phyloP scores from a whole-genome alignment of 1,140 invertebrate species.

The Fopius arisanus region DNA sequence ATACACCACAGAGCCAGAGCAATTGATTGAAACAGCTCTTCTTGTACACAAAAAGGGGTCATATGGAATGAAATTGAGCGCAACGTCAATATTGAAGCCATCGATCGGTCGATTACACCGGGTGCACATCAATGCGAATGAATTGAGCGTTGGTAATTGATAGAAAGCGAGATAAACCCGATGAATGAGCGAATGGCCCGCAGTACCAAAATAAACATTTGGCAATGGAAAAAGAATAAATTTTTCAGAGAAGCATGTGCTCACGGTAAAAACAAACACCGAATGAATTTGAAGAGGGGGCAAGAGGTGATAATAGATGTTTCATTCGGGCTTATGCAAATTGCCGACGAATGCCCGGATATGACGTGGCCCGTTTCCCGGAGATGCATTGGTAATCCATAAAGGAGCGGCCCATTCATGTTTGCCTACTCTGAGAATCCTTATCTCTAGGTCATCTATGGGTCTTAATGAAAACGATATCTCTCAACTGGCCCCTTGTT shows the following conservation, averaged over 20 bases:
- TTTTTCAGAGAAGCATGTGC: neutral
- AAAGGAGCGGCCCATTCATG: slow-evolving; percentile 31
- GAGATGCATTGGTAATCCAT: slow-evolving; percentile 40
- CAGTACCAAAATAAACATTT: slow-evolving; percentile 1
- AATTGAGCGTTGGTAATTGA: neutral
- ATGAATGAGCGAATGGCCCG: neutral
- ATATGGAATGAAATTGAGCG: slow-evolving; percentile 1
- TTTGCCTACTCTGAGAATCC: neutral
- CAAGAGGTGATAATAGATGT: neutral
- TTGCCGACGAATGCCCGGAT: slow-evolving; percentile 33
- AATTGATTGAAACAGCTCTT: neutral
- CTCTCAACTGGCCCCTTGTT: neutral
- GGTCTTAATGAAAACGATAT: slow-evolving; percentile 9
- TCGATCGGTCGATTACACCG: neutral
- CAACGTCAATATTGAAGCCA: neutral
- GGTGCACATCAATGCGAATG: neutral
- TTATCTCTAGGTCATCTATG: neutral
- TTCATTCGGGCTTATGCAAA: slow-evolving; percentile 27
- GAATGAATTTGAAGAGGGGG: neutral
- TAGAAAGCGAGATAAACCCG: neutral
- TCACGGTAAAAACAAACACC: neutral
- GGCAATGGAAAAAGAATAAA: neutral
- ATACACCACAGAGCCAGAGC: neutral
- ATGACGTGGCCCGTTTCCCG: slow-evolving; percentile 39
- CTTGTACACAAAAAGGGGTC: neutral